Evolutionary conservation across 2,113 vertebrate genomes (phyloP).

Genomic region (Embiotoca jacksoni): DNA sequence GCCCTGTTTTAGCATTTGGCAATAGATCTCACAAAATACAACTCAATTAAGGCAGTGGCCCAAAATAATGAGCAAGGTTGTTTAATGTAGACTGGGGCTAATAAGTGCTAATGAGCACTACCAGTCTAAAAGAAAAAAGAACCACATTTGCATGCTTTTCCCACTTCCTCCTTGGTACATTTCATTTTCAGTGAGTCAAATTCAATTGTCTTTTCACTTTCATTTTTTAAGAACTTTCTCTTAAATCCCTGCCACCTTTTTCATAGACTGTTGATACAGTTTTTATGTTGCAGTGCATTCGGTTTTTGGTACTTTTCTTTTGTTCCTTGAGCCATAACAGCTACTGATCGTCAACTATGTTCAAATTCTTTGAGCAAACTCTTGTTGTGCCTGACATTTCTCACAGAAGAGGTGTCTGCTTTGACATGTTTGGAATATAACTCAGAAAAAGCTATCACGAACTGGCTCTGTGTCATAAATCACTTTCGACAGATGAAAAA

Average conservation of each 20-base stretch:
- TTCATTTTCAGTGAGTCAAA: constrained; percentile 35
- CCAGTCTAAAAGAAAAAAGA: constrained; percentile 1
- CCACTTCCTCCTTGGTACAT: constrained; percentile 11
- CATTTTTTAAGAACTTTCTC: background rate
- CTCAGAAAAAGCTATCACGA: background rate
- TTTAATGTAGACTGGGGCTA: constrained; percentile 51
- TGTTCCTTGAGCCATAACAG: background rate
- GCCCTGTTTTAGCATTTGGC: constrained; percentile 21
- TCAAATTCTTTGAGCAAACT: background rate
- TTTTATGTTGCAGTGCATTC: background rate
- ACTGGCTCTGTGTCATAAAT: constrained; percentile 16
- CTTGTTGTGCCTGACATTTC: background rate
- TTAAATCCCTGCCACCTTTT: background rate
- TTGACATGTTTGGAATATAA: background rate
- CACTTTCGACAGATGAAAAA: constrained; percentile 19
- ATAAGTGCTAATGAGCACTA: constrained; percentile 57
- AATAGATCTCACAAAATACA: constrained; percentile 29
- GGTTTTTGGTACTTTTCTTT: background rate
- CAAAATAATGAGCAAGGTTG: constrained; percentile 53
- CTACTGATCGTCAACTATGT: background rate
- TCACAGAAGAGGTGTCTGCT: background rate
- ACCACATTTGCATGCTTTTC: constrained; percentile 6
- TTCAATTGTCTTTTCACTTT: constrained; percentile 9
- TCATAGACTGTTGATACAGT: background rate
- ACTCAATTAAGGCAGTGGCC: constrained; percentile 48